Percentiles rank a stretch among this genome's conserved stretches.
These are phyloP conservation scores for Chionomys nivalis DNA, from an alignment of 2,113 vertebrate species.

Conservation along the genomic window DNA sequence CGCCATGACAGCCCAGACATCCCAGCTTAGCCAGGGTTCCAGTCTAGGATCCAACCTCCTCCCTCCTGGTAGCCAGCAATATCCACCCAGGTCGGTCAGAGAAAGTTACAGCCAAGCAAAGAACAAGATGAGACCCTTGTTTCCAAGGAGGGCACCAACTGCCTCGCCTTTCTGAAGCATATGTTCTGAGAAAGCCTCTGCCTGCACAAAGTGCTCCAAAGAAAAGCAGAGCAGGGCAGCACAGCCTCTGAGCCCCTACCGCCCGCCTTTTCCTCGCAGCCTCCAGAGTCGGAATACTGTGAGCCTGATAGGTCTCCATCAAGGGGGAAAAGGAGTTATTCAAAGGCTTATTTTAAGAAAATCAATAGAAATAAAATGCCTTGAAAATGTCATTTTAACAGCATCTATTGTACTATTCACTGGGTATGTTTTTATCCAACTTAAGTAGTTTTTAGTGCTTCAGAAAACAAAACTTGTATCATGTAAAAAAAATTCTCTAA, in stretches of 20 bases:
- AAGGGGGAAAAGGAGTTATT: background rate
- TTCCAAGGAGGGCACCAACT: background rate
- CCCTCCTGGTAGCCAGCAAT: background rate
- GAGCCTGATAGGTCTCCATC: background rate
- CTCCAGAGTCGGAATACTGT: rapidly evolving
- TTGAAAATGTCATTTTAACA: background rate
- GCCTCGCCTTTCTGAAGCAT: background rate
- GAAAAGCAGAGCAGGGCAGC: background rate
- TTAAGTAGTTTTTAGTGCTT: slow-evolving; percentile 21
- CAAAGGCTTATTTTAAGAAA: background rate
- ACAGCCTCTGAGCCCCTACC: background rate
- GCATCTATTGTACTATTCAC: background rate
- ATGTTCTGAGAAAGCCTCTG: background rate
- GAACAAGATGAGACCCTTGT: background rate
- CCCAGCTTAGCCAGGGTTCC: rapidly evolving
- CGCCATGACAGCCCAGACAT: background rate
- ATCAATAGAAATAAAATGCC: background rate
- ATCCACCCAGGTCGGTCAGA: background rate
- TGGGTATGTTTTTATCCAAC: background rate
- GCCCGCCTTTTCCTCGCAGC: background rate
- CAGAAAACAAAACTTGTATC: slow-evolving; percentile 16
- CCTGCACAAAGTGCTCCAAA: background rate
- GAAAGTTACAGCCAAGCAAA: background rate
- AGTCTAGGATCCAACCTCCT: rapidly evolving
- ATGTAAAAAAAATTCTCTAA: slow-evolving; percentile 9